Conservation (phyloP, 1,140 invertebrate genomes). For the Capitella teleta region DNA sequence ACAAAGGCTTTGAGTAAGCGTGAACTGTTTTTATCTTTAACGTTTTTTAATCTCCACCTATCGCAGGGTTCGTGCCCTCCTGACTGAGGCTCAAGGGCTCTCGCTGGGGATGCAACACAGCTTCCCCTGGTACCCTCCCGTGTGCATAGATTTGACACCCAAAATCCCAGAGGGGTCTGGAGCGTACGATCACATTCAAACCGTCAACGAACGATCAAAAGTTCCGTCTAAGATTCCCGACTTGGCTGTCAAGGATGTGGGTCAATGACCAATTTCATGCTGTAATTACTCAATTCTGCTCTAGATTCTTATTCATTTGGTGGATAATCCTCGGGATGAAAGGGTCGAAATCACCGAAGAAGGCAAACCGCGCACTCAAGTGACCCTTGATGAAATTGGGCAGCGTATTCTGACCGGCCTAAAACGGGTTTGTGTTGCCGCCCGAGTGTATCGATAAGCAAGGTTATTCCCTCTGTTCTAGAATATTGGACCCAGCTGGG, state of each 20-base stretch:
- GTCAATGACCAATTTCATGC: too few species aligned
- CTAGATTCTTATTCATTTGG: too few species aligned
- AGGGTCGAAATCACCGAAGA: too few species aligned
- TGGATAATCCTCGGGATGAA: too few species aligned
- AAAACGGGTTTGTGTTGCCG: conserved; percentile 46
- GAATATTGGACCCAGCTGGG: conserved; percentile 61
- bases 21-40: background rate
- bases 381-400: conserved; percentile 58
- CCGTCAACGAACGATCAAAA: conserved; percentile 36
- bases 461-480: conserved; percentile 22
- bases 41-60: background rate
- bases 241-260: too few species aligned
- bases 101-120: conserved; percentile 51
- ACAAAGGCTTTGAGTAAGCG: conserved; percentile 62
- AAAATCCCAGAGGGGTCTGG: conserved; percentile 30
- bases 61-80: conserved; percentile 36
- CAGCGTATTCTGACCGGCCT: conserved; percentile 61
- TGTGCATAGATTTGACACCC: conserved; percentile 45
- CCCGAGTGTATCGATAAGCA: background rate
- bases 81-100: conserved; percentile 51
- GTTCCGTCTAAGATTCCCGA: too few species aligned
- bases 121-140: conserved; percentile 63
- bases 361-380: too few species aligned
- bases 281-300: too few species aligned
- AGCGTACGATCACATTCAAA: conserved; percentile 38